phyloP scores from a whole-genome alignment of 2,797 vertebrate genomes.

The Vipera ursinii region DNA sequence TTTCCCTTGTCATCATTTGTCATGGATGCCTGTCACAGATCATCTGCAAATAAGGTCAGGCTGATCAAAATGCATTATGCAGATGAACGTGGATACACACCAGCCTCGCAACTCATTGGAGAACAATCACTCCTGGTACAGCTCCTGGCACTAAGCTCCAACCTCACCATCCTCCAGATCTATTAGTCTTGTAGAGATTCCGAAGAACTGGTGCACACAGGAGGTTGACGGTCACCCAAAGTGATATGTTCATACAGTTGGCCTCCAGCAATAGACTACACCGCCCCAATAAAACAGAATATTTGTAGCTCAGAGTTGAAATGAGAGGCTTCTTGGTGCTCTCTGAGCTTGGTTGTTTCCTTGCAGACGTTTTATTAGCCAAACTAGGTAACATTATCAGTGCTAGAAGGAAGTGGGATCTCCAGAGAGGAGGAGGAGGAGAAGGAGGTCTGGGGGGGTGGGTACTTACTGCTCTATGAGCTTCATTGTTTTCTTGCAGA shows the following conservation, averaged over 20 bases:
- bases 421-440: neutral
- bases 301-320: neutral
- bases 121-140: neutral
- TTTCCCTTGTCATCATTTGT: neutral
- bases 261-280: neutral
- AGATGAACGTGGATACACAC: neutral
- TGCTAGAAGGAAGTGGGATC: neutral
- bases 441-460: no score
- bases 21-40: neutral
- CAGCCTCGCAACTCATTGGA: neutral
- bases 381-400: neutral
- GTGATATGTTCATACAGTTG: neutral
- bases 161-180: neutral
- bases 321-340: neutral
- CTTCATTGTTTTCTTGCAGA: no score
- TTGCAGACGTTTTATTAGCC: neutral
- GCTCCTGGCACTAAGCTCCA: neutral
- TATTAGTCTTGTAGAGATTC: neutral
- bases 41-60: conserved; percentile 7
- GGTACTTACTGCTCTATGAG: no score
- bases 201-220: neutral
- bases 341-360: neutral
- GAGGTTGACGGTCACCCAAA: neutral
- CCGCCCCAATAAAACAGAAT: neutral
- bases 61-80: neutral